Percentiles rank a stretch among this genome's conserved stretches.
These are phyloP conservation scores for Zosterops lateralis DNA, from an alignment of 2,113 vertebrate genomes.

Conservation along the genomic window DNA sequence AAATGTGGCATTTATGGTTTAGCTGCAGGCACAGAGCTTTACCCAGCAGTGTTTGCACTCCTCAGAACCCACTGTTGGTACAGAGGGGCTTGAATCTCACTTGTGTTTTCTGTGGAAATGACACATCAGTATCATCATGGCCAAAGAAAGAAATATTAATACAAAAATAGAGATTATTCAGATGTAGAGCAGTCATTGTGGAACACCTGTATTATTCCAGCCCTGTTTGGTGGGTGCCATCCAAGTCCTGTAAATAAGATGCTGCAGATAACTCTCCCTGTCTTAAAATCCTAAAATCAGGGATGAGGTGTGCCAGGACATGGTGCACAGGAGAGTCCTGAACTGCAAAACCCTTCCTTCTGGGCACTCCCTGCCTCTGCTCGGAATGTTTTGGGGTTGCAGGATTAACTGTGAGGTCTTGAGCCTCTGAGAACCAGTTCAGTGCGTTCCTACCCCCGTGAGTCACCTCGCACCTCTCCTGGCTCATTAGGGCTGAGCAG, in stretches of 20 bases:
- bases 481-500: rapidly evolving
- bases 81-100: not conserved
- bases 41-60: not conserved
- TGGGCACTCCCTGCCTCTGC: not conserved
- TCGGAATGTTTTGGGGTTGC: not conserved
- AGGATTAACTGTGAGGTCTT: not conserved
- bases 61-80: not conserved
- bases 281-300: rapidly evolving
- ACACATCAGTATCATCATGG: not conserved
- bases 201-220: not conserved
- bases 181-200: not conserved
- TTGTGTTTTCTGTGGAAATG: not conserved
- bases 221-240: not conserved
- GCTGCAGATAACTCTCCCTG: not conserved
- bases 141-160: not conserved
- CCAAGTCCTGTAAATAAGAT: not conserved
- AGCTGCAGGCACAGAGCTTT: not conserved
- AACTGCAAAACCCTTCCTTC: not conserved
- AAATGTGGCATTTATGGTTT: not conserved
- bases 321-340: not conserved
- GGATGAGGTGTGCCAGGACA: not conserved
- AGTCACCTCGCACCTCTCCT: not conserved
- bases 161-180: not conserved
- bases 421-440: not conserved
- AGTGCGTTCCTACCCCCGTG: not conserved